A percentile compares a stretch with the other conserved stretches of the same genome.
Evolutionary conservation across 2,888 invertebrate genomes (phyloP).

Genomic region (Drosophila picticornis): DNA sequence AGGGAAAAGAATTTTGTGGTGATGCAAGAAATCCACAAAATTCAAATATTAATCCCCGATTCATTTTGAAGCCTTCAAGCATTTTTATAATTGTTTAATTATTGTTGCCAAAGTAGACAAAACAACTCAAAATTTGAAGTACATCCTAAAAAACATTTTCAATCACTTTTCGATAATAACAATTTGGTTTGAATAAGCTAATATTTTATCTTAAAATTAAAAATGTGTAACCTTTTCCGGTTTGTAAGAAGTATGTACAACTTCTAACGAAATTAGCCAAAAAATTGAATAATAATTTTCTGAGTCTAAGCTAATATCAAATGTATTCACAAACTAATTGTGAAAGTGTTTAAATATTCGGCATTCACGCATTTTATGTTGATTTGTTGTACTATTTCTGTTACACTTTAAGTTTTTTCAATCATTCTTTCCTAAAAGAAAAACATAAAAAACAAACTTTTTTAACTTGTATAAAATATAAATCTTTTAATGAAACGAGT

Average conservation of each 20-base stretch:
- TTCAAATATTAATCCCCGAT: background rate
- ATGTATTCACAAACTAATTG: background rate
- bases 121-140: background rate
- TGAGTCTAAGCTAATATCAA: background rate
- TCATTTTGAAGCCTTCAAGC: background rate
- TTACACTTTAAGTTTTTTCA: background rate
- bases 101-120: background rate
- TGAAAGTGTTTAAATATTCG: background rate
- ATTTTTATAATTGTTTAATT: background rate
- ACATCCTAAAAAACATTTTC: background rate
- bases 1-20: background rate
- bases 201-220: no score
- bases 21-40: background rate
- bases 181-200: background rate
- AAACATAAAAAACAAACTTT: background rate
- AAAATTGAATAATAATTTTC: background rate
- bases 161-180: background rate
- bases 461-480: background rate
- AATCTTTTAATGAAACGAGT: background rate
- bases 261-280: no score
- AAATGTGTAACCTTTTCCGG: background rate
- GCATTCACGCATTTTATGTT: background rate
- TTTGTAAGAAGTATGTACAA: background rate
- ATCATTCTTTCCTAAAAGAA: background rate
- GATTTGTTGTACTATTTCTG: background rate